Evolutionary conservation across 2,888 invertebrate species (phyloP).

Genomic region (Cremastobaeus sp.): DNA sequence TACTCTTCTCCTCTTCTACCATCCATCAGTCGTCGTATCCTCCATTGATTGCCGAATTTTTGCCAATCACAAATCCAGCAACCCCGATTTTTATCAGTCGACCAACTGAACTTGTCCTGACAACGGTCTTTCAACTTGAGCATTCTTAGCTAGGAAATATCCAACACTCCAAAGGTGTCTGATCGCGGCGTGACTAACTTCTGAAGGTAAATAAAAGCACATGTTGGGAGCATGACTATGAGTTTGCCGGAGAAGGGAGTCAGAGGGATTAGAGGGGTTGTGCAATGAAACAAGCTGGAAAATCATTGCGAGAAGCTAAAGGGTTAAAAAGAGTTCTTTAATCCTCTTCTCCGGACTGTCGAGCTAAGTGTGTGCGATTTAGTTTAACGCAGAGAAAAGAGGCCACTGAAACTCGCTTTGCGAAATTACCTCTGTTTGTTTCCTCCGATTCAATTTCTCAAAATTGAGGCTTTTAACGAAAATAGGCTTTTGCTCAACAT

Average conservation of each 20-base stretch:
- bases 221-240: constrained; percentile 74
- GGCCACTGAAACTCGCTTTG: too few species aligned
- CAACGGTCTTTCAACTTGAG: constrained; percentile 9
- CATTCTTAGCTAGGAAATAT: neutral
- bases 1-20: constrained; percentile 10
- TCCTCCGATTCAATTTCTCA: too few species aligned
- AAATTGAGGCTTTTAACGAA: too few species aligned
- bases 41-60: too few species aligned
- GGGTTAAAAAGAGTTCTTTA: constrained; percentile 66
- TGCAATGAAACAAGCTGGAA: constrained; percentile 64
- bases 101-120: too few species aligned
- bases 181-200: constrained; percentile 66
- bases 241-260: constrained; percentile 52
- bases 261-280: constrained; percentile 59
- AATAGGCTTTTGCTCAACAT: too few species aligned
- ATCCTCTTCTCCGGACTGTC: constrained; percentile 65
- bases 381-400: too few species aligned
- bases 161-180: constrained; percentile 27
- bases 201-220: constrained; percentile 76
- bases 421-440: too few species aligned
- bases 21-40: too few species aligned
- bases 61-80: too few species aligned
- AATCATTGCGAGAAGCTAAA: constrained; percentile 67
- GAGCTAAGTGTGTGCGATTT: constrained; percentile 57
- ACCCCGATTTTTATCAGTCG: too few species aligned